Percentiles rank a stretch among this genome's conserved stretches.
These are phyloP conservation scores for Leucoraja ocellata DNA, from an alignment of 2,797 vertebrate species.

Conservation along the genomic window DNA sequence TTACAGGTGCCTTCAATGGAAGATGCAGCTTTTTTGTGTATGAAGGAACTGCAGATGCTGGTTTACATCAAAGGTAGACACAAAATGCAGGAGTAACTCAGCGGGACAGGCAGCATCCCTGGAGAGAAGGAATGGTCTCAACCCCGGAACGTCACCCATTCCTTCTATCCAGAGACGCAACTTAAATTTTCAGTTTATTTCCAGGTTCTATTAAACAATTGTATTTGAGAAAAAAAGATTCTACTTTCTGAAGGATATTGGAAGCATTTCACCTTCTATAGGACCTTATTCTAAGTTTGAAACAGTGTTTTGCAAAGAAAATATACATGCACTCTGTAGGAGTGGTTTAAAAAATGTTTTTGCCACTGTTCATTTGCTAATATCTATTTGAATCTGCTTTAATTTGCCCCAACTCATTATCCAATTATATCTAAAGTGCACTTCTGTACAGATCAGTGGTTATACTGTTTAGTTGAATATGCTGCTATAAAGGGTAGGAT, in stretches of 20 bases:
- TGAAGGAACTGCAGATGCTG: no score
- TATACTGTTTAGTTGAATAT: neutral
- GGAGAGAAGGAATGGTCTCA: no score
- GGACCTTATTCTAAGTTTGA: neutral
- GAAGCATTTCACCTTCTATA: neutral
- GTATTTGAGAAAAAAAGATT: no score
- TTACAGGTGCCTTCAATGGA: neutral
- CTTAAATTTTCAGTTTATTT: no score
- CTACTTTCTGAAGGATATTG: neutral
- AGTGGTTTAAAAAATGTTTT: neutral
- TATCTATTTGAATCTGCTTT: neutral
- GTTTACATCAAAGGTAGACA: no score
- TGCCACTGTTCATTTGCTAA: neutral
- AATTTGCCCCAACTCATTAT: neutral
- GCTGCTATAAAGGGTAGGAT: neutral
- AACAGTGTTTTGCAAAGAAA: neutral
- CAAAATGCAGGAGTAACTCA: no score
- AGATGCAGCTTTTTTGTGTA: neutral
- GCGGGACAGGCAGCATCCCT: no score
- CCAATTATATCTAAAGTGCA: neutral
- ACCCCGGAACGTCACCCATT: no score
- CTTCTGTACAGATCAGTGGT: neutral
- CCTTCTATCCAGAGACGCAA: no score
- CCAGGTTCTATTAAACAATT: neutral
- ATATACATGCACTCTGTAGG: neutral